A percentile compares a stretch with the other conserved stretches of the same genome.
phyloP scores from a whole-genome alignment of 2,888 invertebrate species.

The Rhorus exstirpatorius region DNA sequence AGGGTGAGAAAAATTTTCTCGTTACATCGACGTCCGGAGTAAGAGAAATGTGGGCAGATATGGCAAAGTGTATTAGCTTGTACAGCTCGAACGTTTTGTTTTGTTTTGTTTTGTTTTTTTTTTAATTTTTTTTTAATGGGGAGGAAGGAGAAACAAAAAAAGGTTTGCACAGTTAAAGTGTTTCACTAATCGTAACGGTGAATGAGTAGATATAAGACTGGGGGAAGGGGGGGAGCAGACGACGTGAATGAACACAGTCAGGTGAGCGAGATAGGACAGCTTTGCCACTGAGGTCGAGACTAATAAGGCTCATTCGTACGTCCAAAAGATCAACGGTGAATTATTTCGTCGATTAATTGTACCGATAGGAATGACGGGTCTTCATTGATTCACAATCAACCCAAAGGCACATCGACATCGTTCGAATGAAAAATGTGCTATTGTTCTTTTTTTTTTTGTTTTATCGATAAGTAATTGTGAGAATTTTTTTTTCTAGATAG shows the following conservation, averaged over 20 bases:
- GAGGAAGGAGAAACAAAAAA: neutral
- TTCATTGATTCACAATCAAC: no score
- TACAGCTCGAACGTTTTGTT: neutral
- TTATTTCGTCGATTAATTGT: conserved; percentile 13
- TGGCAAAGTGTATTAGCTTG: conserved; percentile 34
- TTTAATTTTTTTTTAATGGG: conserved; percentile 17
- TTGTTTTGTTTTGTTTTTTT: no score
- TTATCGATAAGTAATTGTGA: no score
- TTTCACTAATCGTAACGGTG: conserved; percentile 63
- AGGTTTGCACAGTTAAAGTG: conserved; percentile 32
- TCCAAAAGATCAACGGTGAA: neutral
- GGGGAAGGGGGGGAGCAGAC: neutral
- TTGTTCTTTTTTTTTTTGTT: no score
- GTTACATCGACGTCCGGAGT: conserved; percentile 14
- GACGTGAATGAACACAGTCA: conserved; percentile 44
- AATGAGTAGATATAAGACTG: conserved; percentile 53
- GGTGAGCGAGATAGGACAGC: conserved; percentile 23
- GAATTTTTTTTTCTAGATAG: no score
- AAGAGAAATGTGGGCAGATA: conserved; percentile 16
- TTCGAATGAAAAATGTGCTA: no score
- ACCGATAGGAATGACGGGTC: no score
- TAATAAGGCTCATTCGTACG: conserved; percentile 17
- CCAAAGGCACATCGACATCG: no score
- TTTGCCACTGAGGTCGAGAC: conserved; percentile 18
- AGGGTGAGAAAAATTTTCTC: conserved; percentile 59